Conservation (phyloP, 2,888 invertebrate species). For the Resseliella maxima region DNA sequence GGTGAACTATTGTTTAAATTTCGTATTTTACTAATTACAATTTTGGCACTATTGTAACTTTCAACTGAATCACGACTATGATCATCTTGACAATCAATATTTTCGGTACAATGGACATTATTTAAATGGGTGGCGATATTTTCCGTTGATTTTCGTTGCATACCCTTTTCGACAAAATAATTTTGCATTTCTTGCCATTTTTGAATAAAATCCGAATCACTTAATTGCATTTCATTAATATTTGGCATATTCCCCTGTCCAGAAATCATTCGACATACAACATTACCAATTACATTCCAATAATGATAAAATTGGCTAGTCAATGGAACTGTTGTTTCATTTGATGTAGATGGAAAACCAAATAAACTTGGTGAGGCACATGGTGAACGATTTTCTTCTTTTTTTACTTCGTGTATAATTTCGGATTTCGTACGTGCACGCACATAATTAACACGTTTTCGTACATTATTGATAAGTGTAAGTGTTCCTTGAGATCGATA, state of each 20-base stretch:
- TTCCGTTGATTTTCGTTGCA: neutral
- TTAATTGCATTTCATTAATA: neutral
- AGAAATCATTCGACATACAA: conserved; percentile 54
- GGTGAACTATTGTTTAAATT: conserved; percentile 13
- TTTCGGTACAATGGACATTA: neutral
- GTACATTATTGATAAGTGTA: conserved; percentile 5
- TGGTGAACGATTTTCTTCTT: conserved; percentile 53
- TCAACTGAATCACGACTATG: conserved; percentile 47
- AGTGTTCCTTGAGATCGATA: conserved; percentile 20
- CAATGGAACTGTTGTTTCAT: neutral
- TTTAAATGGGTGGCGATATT: neutral
- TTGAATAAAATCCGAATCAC: neutral
- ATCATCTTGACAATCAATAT: conserved; percentile 9
- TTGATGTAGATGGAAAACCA: neutral
- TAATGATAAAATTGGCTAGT: conserved; percentile 29
- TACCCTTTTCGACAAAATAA: neutral
- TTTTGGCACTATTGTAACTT: conserved; percentile 16
- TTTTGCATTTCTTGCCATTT: neutral
- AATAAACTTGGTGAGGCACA: neutral
- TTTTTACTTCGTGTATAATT: neutral
- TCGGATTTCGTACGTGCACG: neutral
- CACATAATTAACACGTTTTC: conserved; percentile 40
- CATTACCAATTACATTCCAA: conserved; percentile 56
- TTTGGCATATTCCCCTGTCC: conserved; percentile 7
- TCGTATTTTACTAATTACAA: neutral